Conservation (phyloP, 2,797 vertebrate species). For the Pangasius mekongensis region DNA sequence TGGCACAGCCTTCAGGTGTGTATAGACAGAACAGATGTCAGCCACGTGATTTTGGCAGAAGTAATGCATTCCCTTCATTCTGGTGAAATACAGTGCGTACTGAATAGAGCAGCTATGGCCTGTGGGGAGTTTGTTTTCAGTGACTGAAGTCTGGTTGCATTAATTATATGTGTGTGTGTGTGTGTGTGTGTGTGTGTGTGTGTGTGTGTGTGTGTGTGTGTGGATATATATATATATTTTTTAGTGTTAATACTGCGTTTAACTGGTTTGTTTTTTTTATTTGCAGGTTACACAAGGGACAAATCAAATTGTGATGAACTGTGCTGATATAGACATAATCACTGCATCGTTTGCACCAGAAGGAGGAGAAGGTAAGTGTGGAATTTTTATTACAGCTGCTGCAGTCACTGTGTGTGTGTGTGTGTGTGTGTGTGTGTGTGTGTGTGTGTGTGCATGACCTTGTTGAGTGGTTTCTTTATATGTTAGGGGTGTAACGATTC, state of each 20-base stretch:
- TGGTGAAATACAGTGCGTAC: not conserved
- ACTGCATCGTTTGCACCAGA: conserved; percentile 92
- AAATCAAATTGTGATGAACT: conserved; percentile 99
- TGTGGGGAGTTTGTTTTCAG: not conserved
- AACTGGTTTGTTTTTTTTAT: not conserved
- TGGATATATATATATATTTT: no score
- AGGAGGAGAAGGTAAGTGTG: conserved; percentile 89
- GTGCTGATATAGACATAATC: conserved; percentile 98
- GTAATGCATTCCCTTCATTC: not conserved
- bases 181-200: no score
- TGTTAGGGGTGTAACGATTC: not conserved
- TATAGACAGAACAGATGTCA: not conserved
- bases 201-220: no score
- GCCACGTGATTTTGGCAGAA: not conserved
- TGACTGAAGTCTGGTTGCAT: not conserved
- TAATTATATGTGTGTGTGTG: no score
- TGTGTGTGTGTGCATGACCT: not conserved
- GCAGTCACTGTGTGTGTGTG: no score
- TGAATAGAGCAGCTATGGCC: not conserved
- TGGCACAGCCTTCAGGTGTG: not conserved
- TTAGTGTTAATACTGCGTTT: not conserved
- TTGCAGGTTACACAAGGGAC: conserved; percentile 92
- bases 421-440: no score
- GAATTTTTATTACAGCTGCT: not conserved
- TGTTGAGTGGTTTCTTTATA: not conserved